Evolutionary conservation across 1,140 invertebrate species (phyloP), one percentile per base, ranked within the genome.

Genomic region (Trissolcus basalis): DNA sequence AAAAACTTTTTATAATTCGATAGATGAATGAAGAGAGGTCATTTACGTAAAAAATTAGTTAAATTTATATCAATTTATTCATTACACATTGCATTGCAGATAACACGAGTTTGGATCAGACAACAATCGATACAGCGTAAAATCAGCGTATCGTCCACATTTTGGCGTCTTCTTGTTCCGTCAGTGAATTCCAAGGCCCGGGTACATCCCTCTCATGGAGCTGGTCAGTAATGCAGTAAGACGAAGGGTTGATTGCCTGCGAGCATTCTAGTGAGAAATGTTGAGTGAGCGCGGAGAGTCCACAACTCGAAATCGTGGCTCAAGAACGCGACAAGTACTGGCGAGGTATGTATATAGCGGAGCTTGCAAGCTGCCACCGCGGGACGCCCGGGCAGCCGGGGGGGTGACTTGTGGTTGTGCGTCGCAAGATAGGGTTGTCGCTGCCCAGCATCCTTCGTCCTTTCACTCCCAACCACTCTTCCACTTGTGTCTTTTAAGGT

Each of bases 181-280:
- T 75, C 64, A 69, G 68, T 75, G 59, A 75, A 75, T 81, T 82
- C 80, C 73, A 73, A 73, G 79, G 39, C 44, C 61, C 19, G 44
- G 50, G 36, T 47, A 48, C 35, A 19, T 69, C 63, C 58, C 58
- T 65, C 48, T 51, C 69, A 32, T 41, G 61, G 79, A 81, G 80
- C 80, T 83, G 84, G 86, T 86, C 84, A 87, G 85, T 87, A 86
- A 85, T 86, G 80, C 78, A 84, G 83, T 86, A 88, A 88, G 85
- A 83, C 83, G 83, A 84, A 86, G 84, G 85, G 86, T 86, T 88
- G 86, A 88, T 88, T 86, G 83, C 83, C 82, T 86, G 80, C 79
- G 77, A 83, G 84, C 80, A 83, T 82, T 82, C 80, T 77, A 74
- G 77, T 72, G 32, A 55, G 70, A 65, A 67, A 75, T 75, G 75